Conservation (phyloP, 2,888 invertebrate species). For the Cryptus armator region DNA sequence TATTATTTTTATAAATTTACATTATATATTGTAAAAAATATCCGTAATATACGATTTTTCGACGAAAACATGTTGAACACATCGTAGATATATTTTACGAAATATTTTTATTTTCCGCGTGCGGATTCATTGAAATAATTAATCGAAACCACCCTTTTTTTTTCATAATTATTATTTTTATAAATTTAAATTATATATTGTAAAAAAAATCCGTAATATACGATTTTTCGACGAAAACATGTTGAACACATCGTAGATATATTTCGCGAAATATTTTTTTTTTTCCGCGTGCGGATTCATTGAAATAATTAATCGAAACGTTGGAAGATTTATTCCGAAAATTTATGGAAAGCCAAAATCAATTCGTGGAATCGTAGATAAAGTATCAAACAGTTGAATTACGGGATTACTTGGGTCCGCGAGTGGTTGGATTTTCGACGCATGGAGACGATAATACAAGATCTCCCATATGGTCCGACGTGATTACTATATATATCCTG, state of each 20-base stretch:
- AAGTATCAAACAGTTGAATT: background rate
- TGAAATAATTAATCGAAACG: background rate
- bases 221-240: too few species aligned
- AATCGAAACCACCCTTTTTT: background rate
- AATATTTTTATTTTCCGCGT: too few species aligned
- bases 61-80: too few species aligned
- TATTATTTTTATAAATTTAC: too few species aligned
- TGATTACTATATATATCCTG: background rate
- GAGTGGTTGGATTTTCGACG: background rate
- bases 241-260: too few species aligned
- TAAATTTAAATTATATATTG: too few species aligned
- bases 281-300: background rate
- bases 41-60: too few species aligned
- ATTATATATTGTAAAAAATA: too few species aligned
- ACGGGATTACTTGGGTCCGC: background rate
- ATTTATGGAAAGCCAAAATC: background rate
- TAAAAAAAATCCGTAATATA: too few species aligned
- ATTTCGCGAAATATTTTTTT: background rate
- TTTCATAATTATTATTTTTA: too few species aligned
- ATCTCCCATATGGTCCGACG: background rate
- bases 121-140: too few species aligned
- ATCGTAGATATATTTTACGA: background rate
- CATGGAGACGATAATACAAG: background rate
- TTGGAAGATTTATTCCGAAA: background rate
- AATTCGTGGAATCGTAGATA: background rate